Conservation (phyloP, 2,888 invertebrate species). For the Phalera bucephala region DNA sequence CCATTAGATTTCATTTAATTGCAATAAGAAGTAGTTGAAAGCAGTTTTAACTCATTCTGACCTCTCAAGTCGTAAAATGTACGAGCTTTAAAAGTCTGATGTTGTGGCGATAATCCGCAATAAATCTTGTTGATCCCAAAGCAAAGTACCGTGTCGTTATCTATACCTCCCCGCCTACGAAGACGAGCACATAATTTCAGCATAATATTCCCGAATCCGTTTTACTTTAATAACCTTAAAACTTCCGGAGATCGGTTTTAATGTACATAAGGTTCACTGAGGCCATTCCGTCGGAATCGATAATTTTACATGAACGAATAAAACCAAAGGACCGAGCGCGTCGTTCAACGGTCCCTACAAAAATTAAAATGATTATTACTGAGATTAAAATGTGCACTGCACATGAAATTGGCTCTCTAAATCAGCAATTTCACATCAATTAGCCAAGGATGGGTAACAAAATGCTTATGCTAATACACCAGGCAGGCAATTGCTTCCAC, state of each 20-base stretch:
- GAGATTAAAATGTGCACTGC: constrained; percentile 26
- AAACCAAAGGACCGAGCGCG: constrained; percentile 1
- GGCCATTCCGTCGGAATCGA: constrained; percentile 21
- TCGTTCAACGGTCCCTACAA: too few relatives aligned
- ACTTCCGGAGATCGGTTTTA: constrained; percentile 14
- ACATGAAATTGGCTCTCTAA: constrained; percentile 29
- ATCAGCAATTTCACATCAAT: constrained; percentile 57
- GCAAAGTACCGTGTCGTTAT: constrained; percentile 54
- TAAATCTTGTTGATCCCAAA: constrained; percentile 49
- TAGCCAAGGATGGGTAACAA: constrained; percentile 48
- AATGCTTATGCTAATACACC: constrained; percentile 66
- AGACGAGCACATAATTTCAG: constrained; percentile 42
- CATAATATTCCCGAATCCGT: constrained; percentile 37
- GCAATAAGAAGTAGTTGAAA: constrained; percentile 20
- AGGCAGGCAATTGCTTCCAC: constrained; percentile 60
- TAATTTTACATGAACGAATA: constrained; percentile 3
- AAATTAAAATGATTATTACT: constrained; percentile 24
- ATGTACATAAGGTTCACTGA: constrained; percentile 17
- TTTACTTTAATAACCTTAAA: constrained; percentile 36
- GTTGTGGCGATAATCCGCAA: constrained; percentile 46
- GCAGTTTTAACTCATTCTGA: constrained; percentile 21
- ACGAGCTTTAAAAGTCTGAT: constrained; percentile 46
- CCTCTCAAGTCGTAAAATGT: constrained; percentile 42
- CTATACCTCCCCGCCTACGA: constrained; percentile 42
- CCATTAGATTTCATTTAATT: constrained; percentile 8